These are phyloP conservation scores for Sciurus niger DNA, from an alignment of 2,113 vertebrate genomes.

Conservation along the genomic window DNA sequence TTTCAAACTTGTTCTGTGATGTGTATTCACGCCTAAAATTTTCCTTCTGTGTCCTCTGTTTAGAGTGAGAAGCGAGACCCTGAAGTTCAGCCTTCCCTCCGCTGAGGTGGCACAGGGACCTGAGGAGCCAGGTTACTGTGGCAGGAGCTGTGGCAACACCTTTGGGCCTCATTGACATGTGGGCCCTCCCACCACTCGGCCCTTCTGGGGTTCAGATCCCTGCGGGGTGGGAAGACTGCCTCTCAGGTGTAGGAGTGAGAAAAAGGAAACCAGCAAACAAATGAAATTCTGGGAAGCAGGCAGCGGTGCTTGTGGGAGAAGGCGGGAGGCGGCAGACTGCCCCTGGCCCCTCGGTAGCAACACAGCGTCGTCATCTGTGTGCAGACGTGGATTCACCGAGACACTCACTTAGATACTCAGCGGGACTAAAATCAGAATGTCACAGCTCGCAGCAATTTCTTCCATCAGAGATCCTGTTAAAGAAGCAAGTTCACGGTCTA, in stretches of 20 bases:
- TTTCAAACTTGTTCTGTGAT: background rate
- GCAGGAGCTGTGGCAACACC: fast-evolving
- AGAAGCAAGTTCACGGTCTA: fast-evolving
- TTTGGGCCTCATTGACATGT: no score
- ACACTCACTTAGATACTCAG: background rate
- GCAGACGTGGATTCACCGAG: background rate
- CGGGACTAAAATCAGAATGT: background rate
- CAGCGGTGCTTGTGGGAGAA: background rate
- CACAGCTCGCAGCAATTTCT: background rate
- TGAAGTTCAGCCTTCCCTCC: background rate
- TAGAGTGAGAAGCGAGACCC: background rate
- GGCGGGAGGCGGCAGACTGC: fast-evolving
- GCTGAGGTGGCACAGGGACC: no score
- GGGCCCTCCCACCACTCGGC: background rate
- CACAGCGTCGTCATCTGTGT: fast-evolving
- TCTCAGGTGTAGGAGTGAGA: background rate
- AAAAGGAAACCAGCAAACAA: no score
- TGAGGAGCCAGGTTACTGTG: background rate
- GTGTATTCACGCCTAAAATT: background rate
- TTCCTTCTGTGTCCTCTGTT: background rate
- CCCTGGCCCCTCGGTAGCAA: fast-evolving
- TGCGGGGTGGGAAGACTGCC: background rate
- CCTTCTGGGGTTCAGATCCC: background rate
- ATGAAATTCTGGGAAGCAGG: background rate
- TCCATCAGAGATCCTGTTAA: background rate